Base-by-base conservation (phyloP, 1,140 invertebrate genomes). In the Mycetomoellerius zeteki region DNA sequence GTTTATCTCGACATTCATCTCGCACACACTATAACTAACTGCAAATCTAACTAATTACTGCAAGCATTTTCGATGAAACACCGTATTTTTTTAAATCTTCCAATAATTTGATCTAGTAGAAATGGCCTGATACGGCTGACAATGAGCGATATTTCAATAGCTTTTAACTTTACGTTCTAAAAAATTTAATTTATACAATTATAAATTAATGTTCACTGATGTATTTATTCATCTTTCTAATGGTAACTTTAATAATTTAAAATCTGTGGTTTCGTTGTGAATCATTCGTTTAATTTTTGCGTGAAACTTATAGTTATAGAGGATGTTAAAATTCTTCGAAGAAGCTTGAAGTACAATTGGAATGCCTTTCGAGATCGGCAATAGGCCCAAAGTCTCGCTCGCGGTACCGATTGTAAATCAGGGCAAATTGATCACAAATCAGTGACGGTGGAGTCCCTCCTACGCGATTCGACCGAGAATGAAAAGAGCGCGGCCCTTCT, bases 381-480 rank as follows among this genome's bases (percentile, higher is more conserved):
- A 81, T 86, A 90, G 78, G 88, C 91, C 88, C 85, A 86, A 90
- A 89, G 92, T 72, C 86, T 52, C 73, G 27, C 60, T 76, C 77
- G 30, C 71, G 56, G 60, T 60, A 69, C 77, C 87, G 92, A 94
- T 93, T 94, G 92, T 95, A 94, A 95, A 95, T 95, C 94, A 94
- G 93, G 91, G 93, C 94, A 94, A 95, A 94, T 95, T 94, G 93
- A 95, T 94, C 93, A 93, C 94, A 94, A 95, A 94, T 95, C 94
- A 94, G 92, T 82, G 72, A 50, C 73, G 52, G 52, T 76, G 56
- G 64, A 69, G 82, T 88, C 76, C 89, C 92, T 91, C 93, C 93
- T 91, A 94, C 93, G 91, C 90, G 85, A 89, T 88, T 64, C 65
- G 76, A n/a, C 21, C 50, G 47, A 43, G 80, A 81, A 72, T 50